Evolutionary conservation across 2,113 vertebrate species (phyloP), one percentile per base, ranked within the genome.

Genomic region (Peucedramus taeniatus): DNA sequence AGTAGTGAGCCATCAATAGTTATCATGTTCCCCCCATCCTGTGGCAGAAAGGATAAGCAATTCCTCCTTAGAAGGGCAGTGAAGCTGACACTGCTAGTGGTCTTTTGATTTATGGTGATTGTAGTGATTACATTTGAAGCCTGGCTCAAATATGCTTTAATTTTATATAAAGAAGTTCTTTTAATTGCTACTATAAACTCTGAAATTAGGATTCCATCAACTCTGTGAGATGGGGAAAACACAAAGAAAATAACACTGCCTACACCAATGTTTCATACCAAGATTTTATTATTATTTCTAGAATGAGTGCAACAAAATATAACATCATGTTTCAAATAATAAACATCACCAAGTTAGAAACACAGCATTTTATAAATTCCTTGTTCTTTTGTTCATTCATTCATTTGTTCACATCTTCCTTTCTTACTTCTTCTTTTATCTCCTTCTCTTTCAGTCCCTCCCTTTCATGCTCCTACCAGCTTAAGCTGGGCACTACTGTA

Each of bases 41-140:
- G 17, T 79, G 85, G 94, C 93, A 95, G 69, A 93, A 96, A 79
- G 61, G 78, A 97, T 92, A 86, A 96, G 71, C 1, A 59, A 89
- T 81, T 85, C 40, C 40, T 39, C 66, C 37, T 75, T 89, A 81
- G 76, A 69, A 93, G 81, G 77, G 31, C 49, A 85, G 45, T 72
- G 89, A 94, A 89, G 89, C 70, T 92, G 96, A 92, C 92, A 95
- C 50, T 76, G 45, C 65, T 76, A 71, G 63, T 66, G 54, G 28
- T 47, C 57, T 83, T 92, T 68, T 63, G 42, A 42, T 89, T 90
- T 75, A 37, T 31, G 63, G 57, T 44, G 69, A 84, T 50, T 51
- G 60, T 44, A 83, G 44, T 47, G 60, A 86, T 90, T 86, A 27
- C 11, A 64, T 71, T 68, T 84, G 80, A 97, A 93, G 64, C 28